Evolutionary conservation across 1,140 invertebrate genomes (phyloP).

Genomic region (Drosophila ananassae): DNA sequence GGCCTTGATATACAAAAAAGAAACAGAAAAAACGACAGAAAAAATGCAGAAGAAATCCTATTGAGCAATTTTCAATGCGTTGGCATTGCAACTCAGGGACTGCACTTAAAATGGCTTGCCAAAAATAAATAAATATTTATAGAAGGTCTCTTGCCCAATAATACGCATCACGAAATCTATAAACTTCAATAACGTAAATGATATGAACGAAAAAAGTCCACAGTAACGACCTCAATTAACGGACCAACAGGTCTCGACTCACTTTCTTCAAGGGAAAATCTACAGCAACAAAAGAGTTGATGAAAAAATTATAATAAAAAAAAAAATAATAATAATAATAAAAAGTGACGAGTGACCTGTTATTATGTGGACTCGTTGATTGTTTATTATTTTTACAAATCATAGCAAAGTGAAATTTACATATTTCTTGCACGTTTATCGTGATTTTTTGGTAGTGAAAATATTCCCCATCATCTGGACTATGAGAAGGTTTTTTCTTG

Average conservation of each 20-base stretch:
- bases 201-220: constrained; percentile 10
- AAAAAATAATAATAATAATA: constrained; percentile 11
- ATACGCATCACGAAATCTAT: constrained; percentile 54
- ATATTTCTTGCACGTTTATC: constrained; percentile 67
- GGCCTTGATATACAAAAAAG: constrained; percentile 53
- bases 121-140: constrained; percentile 51
- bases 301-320: constrained; percentile 38
- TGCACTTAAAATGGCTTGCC: constrained; percentile 58
- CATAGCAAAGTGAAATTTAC: constrained; percentile 66
- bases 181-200: constrained; percentile 47
- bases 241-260: constrained; percentile 37
- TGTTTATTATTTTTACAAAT: constrained; percentile 51
- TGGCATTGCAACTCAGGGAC: constrained; percentile 70
- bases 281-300: constrained; percentile 3
- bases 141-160: constrained; percentile 57
- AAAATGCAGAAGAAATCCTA: constrained; percentile 47
- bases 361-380: constrained; percentile 38
- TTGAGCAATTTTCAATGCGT: constrained; percentile 57
- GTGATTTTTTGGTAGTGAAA: constrained; percentile 35
- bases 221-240: constrained; percentile 65
- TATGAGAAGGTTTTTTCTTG: constrained; percentile 15
- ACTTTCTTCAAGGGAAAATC: constrained; percentile 72
- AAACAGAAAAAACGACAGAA: not conserved
- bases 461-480: constrained; percentile 19
- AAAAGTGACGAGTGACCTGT: constrained; percentile 37